phyloP scores from a whole-genome alignment of 2,113 vertebrate species.

The Todiramphus chloris region DNA sequence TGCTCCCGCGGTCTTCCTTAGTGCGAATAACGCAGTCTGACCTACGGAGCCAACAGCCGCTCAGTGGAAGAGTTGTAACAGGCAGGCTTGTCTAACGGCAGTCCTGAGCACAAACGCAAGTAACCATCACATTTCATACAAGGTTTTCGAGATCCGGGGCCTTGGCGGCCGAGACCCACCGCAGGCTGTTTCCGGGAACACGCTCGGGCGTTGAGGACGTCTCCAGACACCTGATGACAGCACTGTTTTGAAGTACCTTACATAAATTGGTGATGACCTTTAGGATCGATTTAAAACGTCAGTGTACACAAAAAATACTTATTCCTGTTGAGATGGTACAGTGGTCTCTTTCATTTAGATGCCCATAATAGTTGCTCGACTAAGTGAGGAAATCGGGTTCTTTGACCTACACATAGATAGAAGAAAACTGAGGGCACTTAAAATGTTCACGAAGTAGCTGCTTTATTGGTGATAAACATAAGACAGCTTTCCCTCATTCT shows the following conservation, averaged over 20 bases:
- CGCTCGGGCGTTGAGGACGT: neutral
- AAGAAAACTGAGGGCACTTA: neutral
- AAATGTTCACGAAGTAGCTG: neutral
- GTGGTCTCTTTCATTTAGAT: neutral
- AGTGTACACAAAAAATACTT: neutral
- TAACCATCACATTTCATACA: no score
- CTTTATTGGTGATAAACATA: neutral
- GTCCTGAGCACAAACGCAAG: neutral
- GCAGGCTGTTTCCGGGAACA: neutral
- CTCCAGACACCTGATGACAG: neutral
- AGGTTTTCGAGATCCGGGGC: no score
- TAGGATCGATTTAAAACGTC: neutral
- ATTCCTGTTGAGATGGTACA: neutral
- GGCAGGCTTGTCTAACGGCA: no score
- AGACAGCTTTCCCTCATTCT: neutral
- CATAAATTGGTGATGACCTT: no score
- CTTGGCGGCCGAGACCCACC: neutral
- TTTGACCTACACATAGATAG: neutral
- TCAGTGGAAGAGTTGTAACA: no score
- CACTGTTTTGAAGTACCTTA: fast-evolving
- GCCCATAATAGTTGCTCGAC: neutral
- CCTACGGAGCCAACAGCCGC: no score
- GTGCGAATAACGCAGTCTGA: no score
- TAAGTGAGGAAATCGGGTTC: neutral
- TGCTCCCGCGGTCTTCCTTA: no score